Conservation (phyloP, 2,888 invertebrate species). For the Limenitis camilla region DNA sequence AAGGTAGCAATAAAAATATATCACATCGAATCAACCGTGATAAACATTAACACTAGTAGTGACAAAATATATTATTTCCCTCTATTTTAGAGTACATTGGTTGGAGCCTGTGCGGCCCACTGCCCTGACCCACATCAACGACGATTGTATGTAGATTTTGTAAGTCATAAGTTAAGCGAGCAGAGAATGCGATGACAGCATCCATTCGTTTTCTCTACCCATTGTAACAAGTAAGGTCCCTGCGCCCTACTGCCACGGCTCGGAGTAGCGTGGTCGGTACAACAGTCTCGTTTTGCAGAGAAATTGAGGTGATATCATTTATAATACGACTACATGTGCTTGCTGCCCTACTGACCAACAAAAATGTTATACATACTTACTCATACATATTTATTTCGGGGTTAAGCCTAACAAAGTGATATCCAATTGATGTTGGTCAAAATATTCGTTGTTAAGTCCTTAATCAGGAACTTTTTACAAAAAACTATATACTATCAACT, state of each 20-base stretch:
- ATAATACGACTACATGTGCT: constrained; percentile 48
- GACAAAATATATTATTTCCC: not conserved
- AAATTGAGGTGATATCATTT: constrained; percentile 63
- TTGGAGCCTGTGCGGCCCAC: constrained; percentile 53
- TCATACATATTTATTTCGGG: constrained; percentile 15
- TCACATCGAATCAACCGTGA: too few relatives aligned
- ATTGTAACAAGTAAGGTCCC: constrained; percentile 40
- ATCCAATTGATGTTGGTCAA: not conserved
- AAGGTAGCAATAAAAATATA: too few relatives aligned
- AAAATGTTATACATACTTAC: constrained; percentile 35
- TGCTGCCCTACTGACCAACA: constrained; percentile 60
- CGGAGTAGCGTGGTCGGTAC: constrained; percentile 38
- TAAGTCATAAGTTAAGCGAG: constrained; percentile 62
- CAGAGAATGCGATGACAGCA: constrained; percentile 60
- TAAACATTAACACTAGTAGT: too few relatives aligned
- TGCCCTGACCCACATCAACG: constrained; percentile 65
- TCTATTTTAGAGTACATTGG: constrained; percentile 15
- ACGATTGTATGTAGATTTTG: constrained; percentile 73
- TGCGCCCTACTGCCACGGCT: constrained; percentile 21
- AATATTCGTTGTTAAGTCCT: too few relatives aligned
- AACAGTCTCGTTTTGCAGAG: constrained; percentile 36
- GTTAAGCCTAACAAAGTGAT: not conserved
- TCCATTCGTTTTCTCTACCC: constrained; percentile 61
- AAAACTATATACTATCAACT: too few relatives aligned
- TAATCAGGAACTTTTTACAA: too few relatives aligned